Evolutionary conservation across 2,113 vertebrate genomes (phyloP), one percentile per base, ranked within the genome.

Genomic region (Neotragus moschatus): DNA sequence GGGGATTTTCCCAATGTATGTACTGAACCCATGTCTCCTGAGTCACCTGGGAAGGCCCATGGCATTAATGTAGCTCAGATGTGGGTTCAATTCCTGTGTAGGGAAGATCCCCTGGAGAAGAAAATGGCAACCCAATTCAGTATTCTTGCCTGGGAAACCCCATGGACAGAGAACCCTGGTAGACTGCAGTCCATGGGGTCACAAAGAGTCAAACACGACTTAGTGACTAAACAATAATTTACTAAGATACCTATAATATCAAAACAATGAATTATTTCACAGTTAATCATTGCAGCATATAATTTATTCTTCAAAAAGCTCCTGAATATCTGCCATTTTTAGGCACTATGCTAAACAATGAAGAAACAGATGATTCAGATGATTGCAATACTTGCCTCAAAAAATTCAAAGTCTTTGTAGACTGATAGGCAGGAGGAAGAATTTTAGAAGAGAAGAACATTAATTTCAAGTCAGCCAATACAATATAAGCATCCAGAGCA

Each of bases 141-240:
- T 23, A 70, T 39, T 6, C 15, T 12, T 39, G n/a, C 5, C 19
- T 36, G n/a, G n/a, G n/a, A 70, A 70, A 39, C n/a, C 19, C 4
- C 66, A 23, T 70, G 66, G n/a, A 39, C 19, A 70, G 63, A 70
- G n/a, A 36, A 39, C 66, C 19, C 19, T 70, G 66, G 9, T 70
- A 70, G 66, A 70, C 66, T 0, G 0, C n/a, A 23, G n/a, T 23
- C n/a, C 19, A 23, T 66, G 63, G 66, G n/a, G n/a, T 70, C 66
- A 70, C 5, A 70, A 70, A 70, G n/a, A 39, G 66, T 36, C n/a
- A 70, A 70, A 36, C 5, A 39, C 0, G 2, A 70, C n/a, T 70
- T 70, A 70, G 19, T 6, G 19, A 70, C 66, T 70, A 70, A 70
- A 12, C n/a, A 70, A 70, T n/a, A 70, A 51, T 80, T 97, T 88